These are phyloP conservation scores for Phalera bucephala DNA, from an alignment of 2,888 invertebrate species.

Conservation along the genomic window DNA sequence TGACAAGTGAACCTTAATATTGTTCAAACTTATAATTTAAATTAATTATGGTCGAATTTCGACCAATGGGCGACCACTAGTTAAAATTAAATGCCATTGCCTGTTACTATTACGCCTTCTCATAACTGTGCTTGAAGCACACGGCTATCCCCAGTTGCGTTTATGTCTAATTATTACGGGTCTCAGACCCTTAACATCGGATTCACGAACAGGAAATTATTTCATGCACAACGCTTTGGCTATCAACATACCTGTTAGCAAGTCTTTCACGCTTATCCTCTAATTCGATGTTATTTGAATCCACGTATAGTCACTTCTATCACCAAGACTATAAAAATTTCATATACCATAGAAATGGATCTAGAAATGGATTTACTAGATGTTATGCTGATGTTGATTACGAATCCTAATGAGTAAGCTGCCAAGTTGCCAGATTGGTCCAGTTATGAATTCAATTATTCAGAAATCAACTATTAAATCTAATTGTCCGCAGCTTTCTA, in stretches of 20 bases:
- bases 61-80: no score
- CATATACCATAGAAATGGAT: conserved; percentile 12
- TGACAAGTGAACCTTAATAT: no score
- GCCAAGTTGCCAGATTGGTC: conserved; percentile 1
- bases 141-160: background rate
- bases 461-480: background rate
- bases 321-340: conserved; percentile 16
- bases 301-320: conserved; percentile 29
- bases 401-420: background rate
- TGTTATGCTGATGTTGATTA: background rate
- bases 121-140: no score
- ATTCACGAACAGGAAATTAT: background rate
- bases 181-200: background rate
- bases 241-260: background rate
- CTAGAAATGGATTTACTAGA: background rate
- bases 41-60: no score
- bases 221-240: background rate
- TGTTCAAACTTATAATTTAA: no score
- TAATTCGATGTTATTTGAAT: conserved; percentile 34
- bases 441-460: conserved; percentile 1
- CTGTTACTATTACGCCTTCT: no score
- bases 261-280: conserved; percentile 10
- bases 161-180: conserved; percentile 2
- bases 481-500: background rate
- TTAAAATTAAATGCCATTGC: no score